phyloP scores from a whole-genome alignment of 1,140 invertebrate genomes.

The Orius insidiosus region DNA sequence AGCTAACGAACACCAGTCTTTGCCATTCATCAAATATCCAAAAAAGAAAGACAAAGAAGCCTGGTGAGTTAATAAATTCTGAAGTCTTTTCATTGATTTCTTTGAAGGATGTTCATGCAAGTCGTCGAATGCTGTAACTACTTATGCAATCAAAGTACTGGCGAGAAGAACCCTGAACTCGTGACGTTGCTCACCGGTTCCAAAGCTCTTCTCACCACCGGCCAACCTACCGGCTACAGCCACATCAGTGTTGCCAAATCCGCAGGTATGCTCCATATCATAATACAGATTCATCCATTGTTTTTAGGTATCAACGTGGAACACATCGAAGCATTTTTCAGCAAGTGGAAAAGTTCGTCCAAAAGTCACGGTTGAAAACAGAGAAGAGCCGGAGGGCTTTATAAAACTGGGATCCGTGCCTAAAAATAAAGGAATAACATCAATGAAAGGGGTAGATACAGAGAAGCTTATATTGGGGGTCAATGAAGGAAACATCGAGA shows the following conservation, averaged over 20 bases:
- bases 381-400: constrained; percentile 4
- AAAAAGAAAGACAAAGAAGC: constrained; percentile 48
- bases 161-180: constrained; percentile 30
- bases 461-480: too few relatives aligned
- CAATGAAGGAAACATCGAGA: too few relatives aligned
- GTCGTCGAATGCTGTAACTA: constrained; percentile 53
- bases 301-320: constrained; percentile 41
- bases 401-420: background rate
- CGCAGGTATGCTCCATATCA: constrained; percentile 26
- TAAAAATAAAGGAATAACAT: too few relatives aligned
- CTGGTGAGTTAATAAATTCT: constrained; percentile 26
- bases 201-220: constrained; percentile 24
- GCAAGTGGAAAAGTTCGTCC: constrained; percentile 45
- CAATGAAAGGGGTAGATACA: too few relatives aligned
- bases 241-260: constrained; percentile 31
- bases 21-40: constrained; percentile 55
- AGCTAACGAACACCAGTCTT: constrained; percentile 50
- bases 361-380: constrained; percentile 44
- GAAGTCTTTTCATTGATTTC: constrained; percentile 1
- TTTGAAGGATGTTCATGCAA: constrained; percentile 40
- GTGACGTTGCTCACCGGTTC: constrained; percentile 40
- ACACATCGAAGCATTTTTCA: constrained; percentile 42
- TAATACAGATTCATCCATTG: constrained; percentile 11
- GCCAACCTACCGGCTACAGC: constrained; percentile 7
- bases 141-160: constrained; percentile 38